Conservation (phyloP, 2,113 vertebrate species). For the Phasianus colchicus region DNA sequence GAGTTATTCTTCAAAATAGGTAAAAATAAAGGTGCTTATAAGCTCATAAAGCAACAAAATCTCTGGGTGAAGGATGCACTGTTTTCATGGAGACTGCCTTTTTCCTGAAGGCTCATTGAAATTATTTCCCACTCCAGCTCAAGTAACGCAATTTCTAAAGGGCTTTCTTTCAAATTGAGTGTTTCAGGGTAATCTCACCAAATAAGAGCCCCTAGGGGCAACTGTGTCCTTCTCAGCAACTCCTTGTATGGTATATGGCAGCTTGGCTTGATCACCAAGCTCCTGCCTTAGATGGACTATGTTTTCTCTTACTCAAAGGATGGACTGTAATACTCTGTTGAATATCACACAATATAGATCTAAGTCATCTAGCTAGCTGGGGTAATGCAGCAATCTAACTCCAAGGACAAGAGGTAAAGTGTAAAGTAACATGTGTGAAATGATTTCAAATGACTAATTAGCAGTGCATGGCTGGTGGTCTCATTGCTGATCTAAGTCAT, state of each 20-base stretch:
- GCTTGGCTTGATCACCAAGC: neutral
- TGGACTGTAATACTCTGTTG: accelerated
- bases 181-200: neutral
- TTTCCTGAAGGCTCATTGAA: neutral
- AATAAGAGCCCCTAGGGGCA: neutral
- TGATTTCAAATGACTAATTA: neutral
- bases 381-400: neutral
- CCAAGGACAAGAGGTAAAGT: accelerated
- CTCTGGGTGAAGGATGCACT: neutral
- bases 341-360: neutral
- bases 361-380: too few relatives aligned
- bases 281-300: neutral
- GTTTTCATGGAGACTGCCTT: neutral
- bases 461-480: neutral
- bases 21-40: neutral
- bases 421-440: accelerated
- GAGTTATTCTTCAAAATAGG: neutral
- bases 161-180: neutral
- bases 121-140: neutral
- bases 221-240: neutral
- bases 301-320: neutral
- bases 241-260: neutral
- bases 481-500: neutral
- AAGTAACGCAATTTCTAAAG: neutral
- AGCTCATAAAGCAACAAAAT: neutral